A percentile compares a stretch with the other conserved stretches of the same genome.
phyloP scores from a whole-genome alignment of 53 echinoderm and acorn worm species.

The Glandiceps talaboti region DNA sequence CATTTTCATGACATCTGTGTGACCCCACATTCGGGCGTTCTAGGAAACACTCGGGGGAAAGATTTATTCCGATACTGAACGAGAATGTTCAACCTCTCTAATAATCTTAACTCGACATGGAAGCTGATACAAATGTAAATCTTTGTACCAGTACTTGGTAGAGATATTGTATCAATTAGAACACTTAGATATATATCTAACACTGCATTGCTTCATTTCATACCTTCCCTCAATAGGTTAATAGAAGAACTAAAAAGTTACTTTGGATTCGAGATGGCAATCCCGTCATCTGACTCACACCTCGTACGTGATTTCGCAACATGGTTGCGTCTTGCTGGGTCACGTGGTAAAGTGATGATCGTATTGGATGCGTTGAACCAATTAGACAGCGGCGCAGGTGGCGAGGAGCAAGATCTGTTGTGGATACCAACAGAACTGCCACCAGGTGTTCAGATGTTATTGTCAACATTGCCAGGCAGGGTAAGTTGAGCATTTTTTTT shows the following conservation, averaged over 20 bases:
- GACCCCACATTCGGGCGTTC: no score
- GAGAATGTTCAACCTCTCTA: no score
- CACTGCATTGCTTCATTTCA: no score
- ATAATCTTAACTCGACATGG: no score
- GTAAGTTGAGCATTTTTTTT: slow-evolving; percentile 16
- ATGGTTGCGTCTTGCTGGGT: slow-evolving; percentile 63
- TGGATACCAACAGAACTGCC: slow-evolving; percentile 59
- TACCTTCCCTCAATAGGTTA: no score
- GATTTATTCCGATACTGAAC: no score
- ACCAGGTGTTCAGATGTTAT: slow-evolving; percentile 44
- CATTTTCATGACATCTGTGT: no score
- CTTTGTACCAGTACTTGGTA: not conserved
- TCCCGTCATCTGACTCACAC: slow-evolving; percentile 68
- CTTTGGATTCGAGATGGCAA: slow-evolving; percentile 38
- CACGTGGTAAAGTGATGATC: slow-evolving; percentile 38
- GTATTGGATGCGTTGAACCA: slow-evolving; percentile 82
- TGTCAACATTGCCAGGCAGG: slow-evolving; percentile 73
- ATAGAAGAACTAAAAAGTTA: slow-evolving; percentile 62
- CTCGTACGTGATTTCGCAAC: slow-evolving; percentile 63
- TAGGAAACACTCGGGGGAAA: no score
- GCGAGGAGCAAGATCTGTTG: slow-evolving; percentile 72
- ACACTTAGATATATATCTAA: no score
- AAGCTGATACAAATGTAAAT: not conserved
- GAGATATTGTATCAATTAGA: no score
- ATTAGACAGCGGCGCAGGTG: slow-evolving; percentile 62